Evolutionary conservation across 2,888 invertebrate species (phyloP), one percentile per base, ranked within the genome.

Genomic region (Byasa hedistus): DNA sequence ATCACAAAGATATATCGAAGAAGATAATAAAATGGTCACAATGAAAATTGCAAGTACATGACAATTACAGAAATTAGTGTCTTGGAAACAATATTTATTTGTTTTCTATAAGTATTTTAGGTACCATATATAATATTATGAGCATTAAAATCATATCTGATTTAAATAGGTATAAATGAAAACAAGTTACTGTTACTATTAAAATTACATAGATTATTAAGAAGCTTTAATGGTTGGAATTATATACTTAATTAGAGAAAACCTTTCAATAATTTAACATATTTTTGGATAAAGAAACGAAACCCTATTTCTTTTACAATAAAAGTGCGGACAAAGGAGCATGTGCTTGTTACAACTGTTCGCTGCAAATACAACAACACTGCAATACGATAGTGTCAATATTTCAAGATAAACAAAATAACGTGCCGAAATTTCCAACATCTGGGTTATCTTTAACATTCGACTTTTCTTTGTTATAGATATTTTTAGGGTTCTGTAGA

Each of bases 351-450:
- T 7, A 23, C 52, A n/a, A 22, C 52, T 52, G n/a, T 10, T 22
- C 21, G 0, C 52, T 12, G 22, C 21, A 61, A 39, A 44, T 44
- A 27, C 21, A 22, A 24, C 55, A 55, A 56, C 19, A 56, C 12
- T 56, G 19, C 56, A 56, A 56, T 56, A 56, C 27, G 27, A 27
- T 27, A 27, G 56, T 54, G 54, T 27, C 56, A 56, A 56, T 27
- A 56, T 27, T 27, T 56, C 27, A 56, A 27, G 19, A 27, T 56
- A 56, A 56, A 56, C 56, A 56, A 56, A 56, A 27, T 56, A 56
- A 23, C 56, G 7, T 56, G 44, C 48, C 48, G 48, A 15, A 48
- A 15, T 59, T 44, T 24, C 23, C 24, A 44, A 19, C 21, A 59
- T 27, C 52, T 22, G 7, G 52, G 52, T 54, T 54, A 7, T 22